phyloP scores from a whole-genome alignment of 1,140 invertebrate species.

The Cyclina sinensis region DNA sequence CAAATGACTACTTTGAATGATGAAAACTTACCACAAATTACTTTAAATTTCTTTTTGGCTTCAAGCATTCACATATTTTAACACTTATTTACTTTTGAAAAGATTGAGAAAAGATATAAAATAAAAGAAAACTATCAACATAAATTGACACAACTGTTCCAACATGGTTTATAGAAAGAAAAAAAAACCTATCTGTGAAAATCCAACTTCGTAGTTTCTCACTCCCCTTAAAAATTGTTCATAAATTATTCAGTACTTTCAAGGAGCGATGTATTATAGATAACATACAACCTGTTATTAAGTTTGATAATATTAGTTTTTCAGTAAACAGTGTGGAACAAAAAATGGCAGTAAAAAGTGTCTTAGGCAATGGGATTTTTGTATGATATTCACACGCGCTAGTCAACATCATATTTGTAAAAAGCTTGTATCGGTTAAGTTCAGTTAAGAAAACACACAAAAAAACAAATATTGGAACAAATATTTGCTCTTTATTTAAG shows the following conservation, averaged over 20 bases:
- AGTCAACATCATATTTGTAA: no score
- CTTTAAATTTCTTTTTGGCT: no score
- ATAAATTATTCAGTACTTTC: constrained; percentile 11
- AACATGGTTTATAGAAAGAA: neutral
- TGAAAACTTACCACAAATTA: no score
- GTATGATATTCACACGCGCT: neutral
- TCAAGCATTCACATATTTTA: no score
- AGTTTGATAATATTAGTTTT: constrained; percentile 14
- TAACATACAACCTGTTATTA: constrained; percentile 12
- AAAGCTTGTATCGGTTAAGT: no score
- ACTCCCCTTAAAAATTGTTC: constrained; percentile 9
- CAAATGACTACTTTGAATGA: no score
- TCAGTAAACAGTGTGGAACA: constrained; percentile 15
- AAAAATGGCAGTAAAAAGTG: neutral
- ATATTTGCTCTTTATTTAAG: neutral
- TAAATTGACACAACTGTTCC: neutral
- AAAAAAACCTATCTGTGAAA: constrained; percentile 30
- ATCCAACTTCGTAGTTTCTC: neutral
- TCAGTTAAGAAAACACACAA: neutral
- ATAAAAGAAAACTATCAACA: neutral
- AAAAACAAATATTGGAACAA: neutral
- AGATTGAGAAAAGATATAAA: no score
- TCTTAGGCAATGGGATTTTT: neutral
- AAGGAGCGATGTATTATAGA: neutral
- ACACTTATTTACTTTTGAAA: no score